phyloP scores from a whole-genome alignment of 2,888 invertebrate genomes.

The Steinernema carpocapsae region DNA sequence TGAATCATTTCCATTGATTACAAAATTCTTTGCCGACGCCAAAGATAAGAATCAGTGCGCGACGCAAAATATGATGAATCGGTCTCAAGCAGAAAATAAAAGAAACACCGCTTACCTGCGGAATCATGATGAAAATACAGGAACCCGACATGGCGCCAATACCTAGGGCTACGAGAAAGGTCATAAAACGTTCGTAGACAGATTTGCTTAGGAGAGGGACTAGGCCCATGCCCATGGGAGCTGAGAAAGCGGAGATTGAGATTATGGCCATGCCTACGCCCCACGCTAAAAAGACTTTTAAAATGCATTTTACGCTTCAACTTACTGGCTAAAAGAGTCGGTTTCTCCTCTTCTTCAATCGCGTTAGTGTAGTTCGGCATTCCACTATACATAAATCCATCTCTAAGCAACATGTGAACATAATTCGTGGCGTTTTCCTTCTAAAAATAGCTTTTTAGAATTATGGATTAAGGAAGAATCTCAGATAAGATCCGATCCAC shows the following conservation, averaged over 20 bases:
- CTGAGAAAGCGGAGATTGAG: conserved; percentile 60
- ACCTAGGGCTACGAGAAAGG: conserved; percentile 64
- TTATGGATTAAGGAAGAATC: background rate
- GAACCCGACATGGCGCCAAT: conserved; percentile 64
- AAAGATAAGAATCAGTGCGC: conserved; percentile 17
- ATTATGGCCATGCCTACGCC: conserved; percentile 63
- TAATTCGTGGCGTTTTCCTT: conserved; percentile 25
- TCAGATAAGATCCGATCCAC: background rate
- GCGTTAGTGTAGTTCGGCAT: conserved; percentile 49
- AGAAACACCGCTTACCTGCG: conserved; percentile 49
- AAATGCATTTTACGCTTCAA: conserved; percentile 17
- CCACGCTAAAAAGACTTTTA: conserved; percentile 57
- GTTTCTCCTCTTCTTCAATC: conserved; percentile 50
- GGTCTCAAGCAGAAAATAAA: conserved; percentile 16
- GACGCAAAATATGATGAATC: conserved; percentile 23
- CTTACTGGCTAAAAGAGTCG: conserved; percentile 57
- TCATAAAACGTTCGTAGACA: conserved; percentile 63
- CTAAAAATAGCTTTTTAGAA: background rate
- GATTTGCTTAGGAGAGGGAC: conserved; percentile 58
- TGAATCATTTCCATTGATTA: background rate
- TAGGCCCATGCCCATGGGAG: conserved; percentile 63
- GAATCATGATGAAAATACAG: conserved; percentile 64
- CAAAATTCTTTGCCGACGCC: background rate
- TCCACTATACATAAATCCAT: conserved; percentile 24
- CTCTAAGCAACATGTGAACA: conserved; percentile 16